These are phyloP conservation scores for Suricata suricatta DNA, from an alignment of 2,113 vertebrate species.

Conservation along the genomic window DNA sequence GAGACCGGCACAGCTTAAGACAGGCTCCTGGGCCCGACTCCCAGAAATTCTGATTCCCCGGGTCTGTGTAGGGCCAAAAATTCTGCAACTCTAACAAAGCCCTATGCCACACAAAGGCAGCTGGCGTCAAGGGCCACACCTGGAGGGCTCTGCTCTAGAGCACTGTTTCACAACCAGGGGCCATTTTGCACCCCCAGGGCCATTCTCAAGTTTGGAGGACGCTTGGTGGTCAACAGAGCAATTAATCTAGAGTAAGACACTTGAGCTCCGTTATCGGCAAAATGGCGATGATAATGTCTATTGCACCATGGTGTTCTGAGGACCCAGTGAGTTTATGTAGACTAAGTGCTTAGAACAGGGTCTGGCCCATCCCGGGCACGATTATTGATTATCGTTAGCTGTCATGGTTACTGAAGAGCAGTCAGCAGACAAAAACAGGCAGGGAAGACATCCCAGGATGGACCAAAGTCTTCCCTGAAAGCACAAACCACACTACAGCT, in stretches of 20 bases:
- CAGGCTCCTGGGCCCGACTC: not conserved
- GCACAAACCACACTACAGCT: accelerated
- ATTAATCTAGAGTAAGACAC: not conserved
- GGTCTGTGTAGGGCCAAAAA: not conserved
- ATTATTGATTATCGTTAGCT: not conserved
- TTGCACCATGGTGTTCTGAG: not conserved
- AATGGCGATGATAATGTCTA: not conserved
- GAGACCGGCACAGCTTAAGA: not conserved
- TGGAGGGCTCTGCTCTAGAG: not conserved
- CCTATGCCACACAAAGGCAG: not conserved
- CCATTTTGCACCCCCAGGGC: not conserved
- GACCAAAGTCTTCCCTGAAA: not conserved
- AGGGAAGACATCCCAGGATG: not conserved
- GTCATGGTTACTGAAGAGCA: not conserved
- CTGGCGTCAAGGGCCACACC: not conserved
- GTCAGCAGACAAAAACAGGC: not conserved
- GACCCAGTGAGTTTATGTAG: not conserved
- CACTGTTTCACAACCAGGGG: too few relatives aligned
- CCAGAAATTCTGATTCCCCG: not conserved
- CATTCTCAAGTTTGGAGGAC: not conserved
- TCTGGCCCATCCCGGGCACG: not conserved
- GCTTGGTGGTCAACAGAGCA: not conserved
- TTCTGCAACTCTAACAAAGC: not conserved
- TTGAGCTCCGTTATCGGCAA: not conserved
- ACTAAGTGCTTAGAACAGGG: not conserved